A percentile compares a stretch with the other conserved stretches of the same genome.
Conservation (phyloP, 2,797 vertebrate genomes). For the Acipenser ruthenus region DNA sequence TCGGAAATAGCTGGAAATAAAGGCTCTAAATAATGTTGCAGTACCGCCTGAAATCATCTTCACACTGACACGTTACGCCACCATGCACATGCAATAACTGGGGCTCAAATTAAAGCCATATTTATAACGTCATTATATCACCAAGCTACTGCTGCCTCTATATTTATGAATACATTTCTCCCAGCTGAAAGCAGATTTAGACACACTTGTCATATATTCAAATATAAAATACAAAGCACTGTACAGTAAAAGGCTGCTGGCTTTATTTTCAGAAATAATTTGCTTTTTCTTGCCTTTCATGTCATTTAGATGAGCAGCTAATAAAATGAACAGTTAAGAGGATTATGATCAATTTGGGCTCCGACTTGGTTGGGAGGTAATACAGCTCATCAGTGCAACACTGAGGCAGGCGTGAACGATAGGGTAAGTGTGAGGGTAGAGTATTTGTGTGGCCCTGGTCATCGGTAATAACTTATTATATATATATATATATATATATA, state of each 20-base stretch:
- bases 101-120: conserved; percentile 42
- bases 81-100: conserved; percentile 49
- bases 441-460: conserved; percentile 18
- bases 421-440: conserved; percentile 32
- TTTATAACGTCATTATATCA: conserved; percentile 36
- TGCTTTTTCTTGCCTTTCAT: conserved; percentile 39
- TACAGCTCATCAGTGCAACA: conserved; percentile 18
- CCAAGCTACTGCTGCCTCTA: conserved; percentile 26
- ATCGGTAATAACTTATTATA: too few relatives aligned
- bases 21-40: too few relatives aligned
- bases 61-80: conserved; percentile 15
- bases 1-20: too few relatives aligned
- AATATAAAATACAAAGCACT: conserved; percentile 1
- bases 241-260: conserved; percentile 28
- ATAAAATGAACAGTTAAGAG: conserved; percentile 58
- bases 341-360: conserved; percentile 60
- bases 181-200: conserved; percentile 40
- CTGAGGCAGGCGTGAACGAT: conserved; percentile 32
- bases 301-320: conserved; percentile 56
- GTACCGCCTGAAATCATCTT: too few relatives aligned
- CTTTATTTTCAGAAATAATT: conserved; percentile 12
- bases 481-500: too few relatives aligned
- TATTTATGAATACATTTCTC: conserved; percentile 54
- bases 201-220: conserved; percentile 32
- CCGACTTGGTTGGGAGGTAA: conserved; percentile 44